These are phyloP conservation scores for Trochalopteron elliotii DNA, from an alignment of 2,113 vertebrate genomes.

Conservation along the genomic window DNA sequence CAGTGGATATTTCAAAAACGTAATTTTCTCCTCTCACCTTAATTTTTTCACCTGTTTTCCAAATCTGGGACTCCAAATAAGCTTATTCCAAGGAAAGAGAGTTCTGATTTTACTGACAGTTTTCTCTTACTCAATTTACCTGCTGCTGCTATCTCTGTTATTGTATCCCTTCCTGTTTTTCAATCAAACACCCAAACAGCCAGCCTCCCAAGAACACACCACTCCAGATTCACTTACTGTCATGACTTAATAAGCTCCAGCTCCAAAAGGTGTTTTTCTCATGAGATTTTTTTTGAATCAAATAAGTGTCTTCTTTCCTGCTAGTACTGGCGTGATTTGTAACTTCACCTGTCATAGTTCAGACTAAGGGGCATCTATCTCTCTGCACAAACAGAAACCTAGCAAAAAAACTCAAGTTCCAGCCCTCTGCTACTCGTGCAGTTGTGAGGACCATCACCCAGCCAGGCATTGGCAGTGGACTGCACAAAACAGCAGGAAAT, in stretches of 20 bases:
- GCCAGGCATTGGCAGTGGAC: not conserved
- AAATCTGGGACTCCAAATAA: not conserved
- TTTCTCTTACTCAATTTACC: not conserved
- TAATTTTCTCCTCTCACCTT: not conserved
- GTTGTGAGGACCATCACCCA: not conserved
- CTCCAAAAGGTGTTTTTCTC: not conserved
- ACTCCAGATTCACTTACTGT: not conserved
- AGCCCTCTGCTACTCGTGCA: not conserved
- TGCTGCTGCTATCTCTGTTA: not conserved
- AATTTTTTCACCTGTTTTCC: not conserved
- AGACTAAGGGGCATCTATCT: not conserved
- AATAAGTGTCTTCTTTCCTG: not conserved
- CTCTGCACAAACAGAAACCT: not conserved
- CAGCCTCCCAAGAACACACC: not conserved
- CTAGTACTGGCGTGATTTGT: not conserved
- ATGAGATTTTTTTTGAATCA: not conserved
- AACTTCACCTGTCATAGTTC: conserved; percentile 3
- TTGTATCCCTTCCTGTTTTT: not conserved
- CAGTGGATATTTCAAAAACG: not conserved
- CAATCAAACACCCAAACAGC: not conserved
- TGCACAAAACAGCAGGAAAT: not conserved
- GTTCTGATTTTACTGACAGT: not conserved
- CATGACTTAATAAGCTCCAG: not conserved
- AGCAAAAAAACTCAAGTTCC: not conserved
- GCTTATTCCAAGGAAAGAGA: not conserved